Evolutionary conservation across 2,888 invertebrate genomes (phyloP).

Genomic region (Muschampia plurimacula): DNA sequence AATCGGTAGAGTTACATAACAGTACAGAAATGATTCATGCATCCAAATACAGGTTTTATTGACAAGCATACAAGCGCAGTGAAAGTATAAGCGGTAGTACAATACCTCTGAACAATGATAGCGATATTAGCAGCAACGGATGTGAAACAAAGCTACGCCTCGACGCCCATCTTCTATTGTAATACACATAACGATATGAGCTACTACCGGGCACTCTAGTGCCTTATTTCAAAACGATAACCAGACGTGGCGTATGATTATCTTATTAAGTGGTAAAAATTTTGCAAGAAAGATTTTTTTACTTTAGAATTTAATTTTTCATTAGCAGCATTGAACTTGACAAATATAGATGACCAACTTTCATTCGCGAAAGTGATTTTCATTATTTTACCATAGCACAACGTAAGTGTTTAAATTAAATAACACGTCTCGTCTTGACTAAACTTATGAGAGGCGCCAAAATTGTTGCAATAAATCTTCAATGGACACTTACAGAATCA

Average conservation of each 20-base stretch:
- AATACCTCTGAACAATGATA: conserved; percentile 29
- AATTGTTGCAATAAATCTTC: conserved; percentile 20
- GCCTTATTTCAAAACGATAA: not conserved
- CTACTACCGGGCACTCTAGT: not conserved
- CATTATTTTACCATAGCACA: not conserved
- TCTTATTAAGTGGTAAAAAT: no score
- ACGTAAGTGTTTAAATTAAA: not conserved
- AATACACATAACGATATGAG: conserved; percentile 9
- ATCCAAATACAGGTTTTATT: conserved; percentile 25
- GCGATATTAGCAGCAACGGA: conserved; percentile 31
- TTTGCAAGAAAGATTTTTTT: no score
- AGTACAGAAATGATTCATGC: conserved; percentile 16
- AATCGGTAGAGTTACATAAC: conserved; percentile 3
- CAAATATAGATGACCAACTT: not conserved
- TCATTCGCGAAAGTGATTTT: not conserved
- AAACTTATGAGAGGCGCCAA: not conserved
- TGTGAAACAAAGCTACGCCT: conserved; percentile 33
- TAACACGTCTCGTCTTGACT: not conserved
- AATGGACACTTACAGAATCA: conserved; percentile 12
- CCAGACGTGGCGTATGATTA: not conserved
- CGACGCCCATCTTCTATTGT: conserved; percentile 35
- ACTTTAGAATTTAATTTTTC: no score
- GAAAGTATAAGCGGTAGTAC: conserved; percentile 31
- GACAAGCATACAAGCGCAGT: conserved; percentile 29
- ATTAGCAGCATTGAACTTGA: no score